Evolutionary conservation across 1,140 invertebrate genomes (phyloP).

Genomic region (Scaptomyza graminum): DNA sequence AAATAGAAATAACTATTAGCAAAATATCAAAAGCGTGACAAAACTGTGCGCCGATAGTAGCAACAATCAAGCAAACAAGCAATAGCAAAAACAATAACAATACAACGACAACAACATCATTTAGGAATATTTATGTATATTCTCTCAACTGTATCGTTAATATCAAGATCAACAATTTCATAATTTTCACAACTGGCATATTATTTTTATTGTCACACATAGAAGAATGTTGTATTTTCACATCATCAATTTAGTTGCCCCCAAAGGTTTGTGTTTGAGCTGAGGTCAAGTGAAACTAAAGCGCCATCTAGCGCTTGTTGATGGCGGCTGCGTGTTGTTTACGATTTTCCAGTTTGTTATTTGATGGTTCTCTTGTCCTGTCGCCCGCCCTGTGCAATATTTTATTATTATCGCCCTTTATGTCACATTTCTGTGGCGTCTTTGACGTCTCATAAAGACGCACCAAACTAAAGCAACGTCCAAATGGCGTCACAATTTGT

Average conservation of each 20-base stretch:
- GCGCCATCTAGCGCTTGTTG: conserved; percentile 64
- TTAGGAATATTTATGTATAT: conserved; percentile 69
- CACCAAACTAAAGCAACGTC: conserved; percentile 75
- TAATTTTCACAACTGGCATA: conserved; percentile 63
- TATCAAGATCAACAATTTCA: conserved; percentile 51
- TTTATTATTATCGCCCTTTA: conserved; percentile 82
- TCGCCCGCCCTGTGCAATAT: conserved; percentile 60
- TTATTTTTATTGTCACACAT: conserved; percentile 54
- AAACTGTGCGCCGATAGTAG: conserved; percentile 67
- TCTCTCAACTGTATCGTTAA: conserved; percentile 27
- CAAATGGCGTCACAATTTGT: conserved; percentile 31
- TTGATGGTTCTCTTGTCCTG: conserved; percentile 31
- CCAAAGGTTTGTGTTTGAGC: neutral
- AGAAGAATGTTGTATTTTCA: neutral
- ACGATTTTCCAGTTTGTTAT: conserved; percentile 81
- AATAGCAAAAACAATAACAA: conserved; percentile 30
- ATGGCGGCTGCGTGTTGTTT: conserved; percentile 61
- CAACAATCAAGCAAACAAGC: conserved; percentile 49
- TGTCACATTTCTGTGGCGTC: conserved; percentile 82
- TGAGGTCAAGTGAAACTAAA: conserved; percentile 68
- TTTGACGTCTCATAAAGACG: conserved; percentile 74
- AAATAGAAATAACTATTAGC: conserved; percentile 63
- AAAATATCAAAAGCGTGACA: conserved; percentile 73
- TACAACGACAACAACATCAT: conserved; percentile 14
- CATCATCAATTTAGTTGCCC: conserved; percentile 8